A percentile compares a stretch with the other conserved stretches of the same genome.
These are phyloP conservation scores for Drosophila lini DNA, from an alignment of 1,140 invertebrate species.

Conservation along the genomic window DNA sequence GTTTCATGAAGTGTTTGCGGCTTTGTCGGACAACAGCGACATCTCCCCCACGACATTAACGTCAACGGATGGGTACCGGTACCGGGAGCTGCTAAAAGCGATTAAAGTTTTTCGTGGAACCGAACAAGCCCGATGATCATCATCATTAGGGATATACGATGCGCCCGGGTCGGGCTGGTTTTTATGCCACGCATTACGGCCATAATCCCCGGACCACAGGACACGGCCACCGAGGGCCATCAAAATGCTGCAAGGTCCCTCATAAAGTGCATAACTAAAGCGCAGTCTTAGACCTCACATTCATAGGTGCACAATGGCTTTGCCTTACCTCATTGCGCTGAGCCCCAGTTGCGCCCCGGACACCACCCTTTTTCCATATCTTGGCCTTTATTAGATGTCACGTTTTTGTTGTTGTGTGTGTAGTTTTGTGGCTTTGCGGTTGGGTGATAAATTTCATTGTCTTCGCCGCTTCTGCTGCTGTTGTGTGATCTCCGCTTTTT, in stretches of 20 bases:
- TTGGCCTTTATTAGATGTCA: constrained; percentile 61
- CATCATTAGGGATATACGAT: constrained; percentile 49
- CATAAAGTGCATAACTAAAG: constrained; percentile 61
- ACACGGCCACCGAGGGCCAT: constrained; percentile 43
- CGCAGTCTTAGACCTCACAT: constrained; percentile 51
- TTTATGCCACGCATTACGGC: constrained; percentile 49
- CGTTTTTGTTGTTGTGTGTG: constrained; percentile 44
- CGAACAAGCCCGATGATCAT: constrained; percentile 43
- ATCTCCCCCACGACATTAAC: constrained; percentile 26
- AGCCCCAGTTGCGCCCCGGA: background rate
- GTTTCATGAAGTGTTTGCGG: constrained; percentile 56
- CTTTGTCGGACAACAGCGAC: constrained; percentile 49
- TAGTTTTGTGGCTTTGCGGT: constrained; percentile 60
- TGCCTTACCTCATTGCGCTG: constrained; percentile 1
- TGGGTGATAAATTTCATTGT: constrained; percentile 70
- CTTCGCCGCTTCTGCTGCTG: constrained; percentile 27
- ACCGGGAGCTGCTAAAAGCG: constrained; percentile 15
- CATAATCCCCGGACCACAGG: constrained; percentile 32
- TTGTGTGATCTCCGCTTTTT: constrained; percentile 19
- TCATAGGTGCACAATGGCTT: constrained; percentile 53
- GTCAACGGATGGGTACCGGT: constrained; percentile 3
- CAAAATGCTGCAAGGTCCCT: constrained; percentile 47
- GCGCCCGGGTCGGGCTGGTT: constrained; percentile 26
- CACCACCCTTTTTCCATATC: constrained; percentile 3
- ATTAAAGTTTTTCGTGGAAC: constrained; percentile 50